Conservation (phyloP, 2,888 invertebrate species). For the Torymus texanus region DNA sequence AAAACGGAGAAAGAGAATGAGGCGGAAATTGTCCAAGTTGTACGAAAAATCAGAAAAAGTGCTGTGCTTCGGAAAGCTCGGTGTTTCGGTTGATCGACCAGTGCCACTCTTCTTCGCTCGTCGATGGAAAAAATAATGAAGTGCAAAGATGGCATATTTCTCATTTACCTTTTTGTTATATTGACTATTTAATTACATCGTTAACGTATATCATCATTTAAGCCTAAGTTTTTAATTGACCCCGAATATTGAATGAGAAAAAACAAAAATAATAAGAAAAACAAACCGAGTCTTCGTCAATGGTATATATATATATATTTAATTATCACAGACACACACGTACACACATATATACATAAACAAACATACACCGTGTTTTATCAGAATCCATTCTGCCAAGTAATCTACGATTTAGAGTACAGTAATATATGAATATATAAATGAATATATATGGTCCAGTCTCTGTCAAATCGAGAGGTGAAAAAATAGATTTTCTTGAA, state of each 20-base stretch:
- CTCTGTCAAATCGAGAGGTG: too few species aligned
- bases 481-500: too few species aligned
- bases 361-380: conserved; percentile 37
- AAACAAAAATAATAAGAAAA: conserved; percentile 48
- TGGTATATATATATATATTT: conserved; percentile 40
- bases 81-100: conserved; percentile 64
- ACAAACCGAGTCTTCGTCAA: conserved; percentile 40
- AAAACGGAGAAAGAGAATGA: conserved; percentile 23
- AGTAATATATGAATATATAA: conserved; percentile 51
- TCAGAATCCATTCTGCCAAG: conserved; percentile 59
- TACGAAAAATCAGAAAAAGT: conserved; percentile 44
- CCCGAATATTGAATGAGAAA: conserved; percentile 46
- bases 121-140: conserved; percentile 55
- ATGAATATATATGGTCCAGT: conserved; percentile 49
- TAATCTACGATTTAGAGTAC: conserved; percentile 58
- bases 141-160: conserved; percentile 49
- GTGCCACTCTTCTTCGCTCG: conserved; percentile 58
- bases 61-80: conserved; percentile 61
- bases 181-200: conserved; percentile 53
- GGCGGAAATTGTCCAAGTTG: conserved; percentile 24
- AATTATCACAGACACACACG: neutral
- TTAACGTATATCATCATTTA: conserved; percentile 49
- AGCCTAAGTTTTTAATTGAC: conserved; percentile 46
- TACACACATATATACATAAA: conserved; percentile 11
- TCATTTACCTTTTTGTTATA: conserved; percentile 54